Conservation (phyloP, 2,113 vertebrate genomes). For the Heterochromis multidens region DNA sequence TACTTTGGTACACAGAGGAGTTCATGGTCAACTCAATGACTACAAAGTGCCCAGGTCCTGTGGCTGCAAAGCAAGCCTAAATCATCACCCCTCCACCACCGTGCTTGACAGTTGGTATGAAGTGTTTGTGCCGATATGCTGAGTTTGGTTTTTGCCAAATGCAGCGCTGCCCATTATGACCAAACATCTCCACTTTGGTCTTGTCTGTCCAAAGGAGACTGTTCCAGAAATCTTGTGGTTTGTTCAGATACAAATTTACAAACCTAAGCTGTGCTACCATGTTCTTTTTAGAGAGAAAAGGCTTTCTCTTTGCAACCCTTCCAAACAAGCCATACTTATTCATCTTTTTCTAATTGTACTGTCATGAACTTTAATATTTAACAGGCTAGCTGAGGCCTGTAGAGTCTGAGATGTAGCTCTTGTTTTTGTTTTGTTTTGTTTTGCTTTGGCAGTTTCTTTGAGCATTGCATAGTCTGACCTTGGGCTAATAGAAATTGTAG, state of each 20-base stretch:
- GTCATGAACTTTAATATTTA: no score
- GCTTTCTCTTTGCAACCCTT: background rate
- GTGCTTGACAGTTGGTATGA: background rate
- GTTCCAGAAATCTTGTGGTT: background rate
- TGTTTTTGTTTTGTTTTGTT: no score
- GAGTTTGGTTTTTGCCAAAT: background rate
- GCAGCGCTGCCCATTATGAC: rapidly evolving
- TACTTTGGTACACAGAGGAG: no score
- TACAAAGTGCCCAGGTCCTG: background rate
- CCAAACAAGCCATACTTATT: no score
- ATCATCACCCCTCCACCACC: background rate
- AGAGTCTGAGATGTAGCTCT: no score
- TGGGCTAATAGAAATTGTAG: no score
- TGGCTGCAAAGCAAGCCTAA: background rate
- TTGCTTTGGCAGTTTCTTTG: no score
- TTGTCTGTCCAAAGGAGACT: background rate
- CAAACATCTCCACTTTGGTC: background rate
- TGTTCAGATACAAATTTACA: background rate
- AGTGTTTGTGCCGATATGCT: background rate
- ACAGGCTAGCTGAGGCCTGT: no score
- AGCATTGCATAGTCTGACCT: no score
- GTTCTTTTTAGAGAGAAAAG: background rate
- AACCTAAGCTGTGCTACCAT: background rate
- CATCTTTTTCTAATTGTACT: no score
- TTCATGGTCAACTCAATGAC: no score